A percentile compares a stretch with the other conserved stretches of the same genome.
Evolutionary conservation across 2,888 invertebrate genomes (phyloP).

Genomic region (Tinea semifulvella): DNA sequence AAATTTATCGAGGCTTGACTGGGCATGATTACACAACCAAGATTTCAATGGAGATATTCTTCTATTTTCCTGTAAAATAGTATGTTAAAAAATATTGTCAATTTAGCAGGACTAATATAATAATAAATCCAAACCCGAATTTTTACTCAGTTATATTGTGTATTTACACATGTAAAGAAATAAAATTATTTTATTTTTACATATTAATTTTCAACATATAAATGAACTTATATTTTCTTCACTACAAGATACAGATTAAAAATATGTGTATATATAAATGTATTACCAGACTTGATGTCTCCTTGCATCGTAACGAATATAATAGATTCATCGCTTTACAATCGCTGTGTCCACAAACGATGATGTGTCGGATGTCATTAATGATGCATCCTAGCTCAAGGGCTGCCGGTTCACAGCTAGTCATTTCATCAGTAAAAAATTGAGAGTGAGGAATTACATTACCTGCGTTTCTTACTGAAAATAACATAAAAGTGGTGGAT

Average conservation of each 20-base stretch:
- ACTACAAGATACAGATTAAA: too few species aligned
- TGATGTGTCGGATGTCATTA: constrained; percentile 89
- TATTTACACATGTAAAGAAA: too few species aligned
- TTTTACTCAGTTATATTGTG: too few species aligned
- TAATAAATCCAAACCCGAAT: too few species aligned
- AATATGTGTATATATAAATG: too few species aligned
- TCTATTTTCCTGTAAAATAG: constrained; percentile 70
- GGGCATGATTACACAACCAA: constrained; percentile 91
- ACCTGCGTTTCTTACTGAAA: constrained; percentile 93
- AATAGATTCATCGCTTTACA: constrained; percentile 98
- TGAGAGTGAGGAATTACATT: constrained; percentile 94
- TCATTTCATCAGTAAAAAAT: constrained; percentile 85
- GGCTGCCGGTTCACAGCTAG: constrained; percentile 95
- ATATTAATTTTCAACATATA: too few species aligned
- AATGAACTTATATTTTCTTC: too few species aligned
- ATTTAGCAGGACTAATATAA: too few species aligned
- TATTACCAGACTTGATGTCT: constrained; percentile 68
- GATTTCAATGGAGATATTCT: constrained; percentile 87
- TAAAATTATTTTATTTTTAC: too few species aligned
- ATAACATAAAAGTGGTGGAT: too few species aligned
- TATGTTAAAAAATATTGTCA: too few species aligned
- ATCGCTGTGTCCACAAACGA: constrained; percentile 97
- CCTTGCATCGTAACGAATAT: constrained; percentile 80
- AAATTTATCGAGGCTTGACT: constrained; percentile 83
- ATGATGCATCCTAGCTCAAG: constrained; percentile 93